Percentiles rank a stretch among this genome's conserved stretches.
Conservation (phyloP, 2,113 vertebrate genomes). For the Anthoscopus minutus region DNA sequence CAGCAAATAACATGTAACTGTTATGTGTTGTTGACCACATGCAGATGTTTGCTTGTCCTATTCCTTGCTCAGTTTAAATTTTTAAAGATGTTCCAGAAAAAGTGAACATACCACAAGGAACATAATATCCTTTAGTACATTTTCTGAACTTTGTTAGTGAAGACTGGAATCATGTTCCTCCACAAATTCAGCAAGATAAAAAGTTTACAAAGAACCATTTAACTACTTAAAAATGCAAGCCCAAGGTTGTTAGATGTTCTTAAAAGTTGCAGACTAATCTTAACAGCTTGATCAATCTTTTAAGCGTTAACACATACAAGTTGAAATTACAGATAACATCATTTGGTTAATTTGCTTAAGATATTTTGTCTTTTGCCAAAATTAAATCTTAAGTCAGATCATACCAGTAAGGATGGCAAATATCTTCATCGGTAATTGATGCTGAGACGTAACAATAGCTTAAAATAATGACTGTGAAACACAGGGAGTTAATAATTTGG, state of each 20-base stretch:
- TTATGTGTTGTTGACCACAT: accelerated
- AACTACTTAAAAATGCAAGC: neutral
- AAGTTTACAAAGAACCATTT: neutral
- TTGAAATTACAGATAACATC: neutral
- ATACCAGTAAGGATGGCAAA: neutral
- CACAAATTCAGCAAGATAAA: neutral
- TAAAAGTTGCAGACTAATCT: neutral
- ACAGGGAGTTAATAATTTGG: neutral
- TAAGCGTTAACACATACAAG: neutral
- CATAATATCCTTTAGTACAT: neutral
- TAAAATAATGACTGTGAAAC: neutral
- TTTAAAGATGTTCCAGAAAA: neutral
- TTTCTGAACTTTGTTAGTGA: neutral
- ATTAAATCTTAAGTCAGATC: neutral
- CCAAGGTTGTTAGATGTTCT: accelerated
- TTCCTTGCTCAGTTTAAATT: neutral
- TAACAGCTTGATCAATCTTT: neutral
- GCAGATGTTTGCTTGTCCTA: neutral
- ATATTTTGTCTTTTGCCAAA: neutral
- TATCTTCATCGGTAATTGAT: neutral
- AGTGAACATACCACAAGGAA: neutral
- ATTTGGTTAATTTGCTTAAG: neutral
- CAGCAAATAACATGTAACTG: neutral
- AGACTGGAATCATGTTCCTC: neutral
- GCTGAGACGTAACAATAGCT: neutral